Conservation (phyloP, 2,888 invertebrate species). For the Bhutanitis thaidina region DNA sequence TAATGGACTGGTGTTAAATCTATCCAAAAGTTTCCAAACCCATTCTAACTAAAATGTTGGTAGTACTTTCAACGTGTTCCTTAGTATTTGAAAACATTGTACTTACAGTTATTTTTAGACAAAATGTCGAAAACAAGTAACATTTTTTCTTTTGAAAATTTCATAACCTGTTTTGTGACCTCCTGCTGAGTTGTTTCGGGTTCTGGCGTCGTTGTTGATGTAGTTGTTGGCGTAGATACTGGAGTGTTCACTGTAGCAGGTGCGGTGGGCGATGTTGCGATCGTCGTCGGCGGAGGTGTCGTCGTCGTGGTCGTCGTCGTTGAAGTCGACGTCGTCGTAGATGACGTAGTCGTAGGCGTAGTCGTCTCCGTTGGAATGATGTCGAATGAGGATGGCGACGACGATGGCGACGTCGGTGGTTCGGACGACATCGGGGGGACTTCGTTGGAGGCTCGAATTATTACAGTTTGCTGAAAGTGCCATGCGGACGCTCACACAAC, state of each 20-base stretch:
- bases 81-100: slow-evolving; percentile 8
- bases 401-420: slow-evolving; percentile 45
- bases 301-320: slow-evolving; percentile 35
- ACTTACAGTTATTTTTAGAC: slow-evolving; percentile 4
- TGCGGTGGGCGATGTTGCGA: slow-evolving; percentile 40
- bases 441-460: slow-evolving; percentile 72
- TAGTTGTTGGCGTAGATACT: slow-evolving; percentile 28
- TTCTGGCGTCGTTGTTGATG: slow-evolving; percentile 44
- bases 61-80: neutral
- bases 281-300: slow-evolving; percentile 33
- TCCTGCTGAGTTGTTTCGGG: slow-evolving; percentile 58
- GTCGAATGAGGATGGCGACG: slow-evolving; percentile 44
- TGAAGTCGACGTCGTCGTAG: slow-evolving; percentile 28
- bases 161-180: slow-evolving; percentile 58
- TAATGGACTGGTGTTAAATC: neutral
- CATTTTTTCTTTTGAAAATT: neutral
- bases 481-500: slow-evolving; percentile 75
- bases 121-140: neutral
- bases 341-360: slow-evolving; percentile 27
- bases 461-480: slow-evolving; percentile 78
- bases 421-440: slow-evolving; percentile 54
- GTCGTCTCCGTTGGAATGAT: slow-evolving; percentile 35
- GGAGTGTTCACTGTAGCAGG: no score
- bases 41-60: slow-evolving; percentile 8
- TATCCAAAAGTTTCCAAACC: neutral